These are phyloP conservation scores for Eonycteris spelaea DNA, from an alignment of 2,113 vertebrate species.

Conservation along the genomic window DNA sequence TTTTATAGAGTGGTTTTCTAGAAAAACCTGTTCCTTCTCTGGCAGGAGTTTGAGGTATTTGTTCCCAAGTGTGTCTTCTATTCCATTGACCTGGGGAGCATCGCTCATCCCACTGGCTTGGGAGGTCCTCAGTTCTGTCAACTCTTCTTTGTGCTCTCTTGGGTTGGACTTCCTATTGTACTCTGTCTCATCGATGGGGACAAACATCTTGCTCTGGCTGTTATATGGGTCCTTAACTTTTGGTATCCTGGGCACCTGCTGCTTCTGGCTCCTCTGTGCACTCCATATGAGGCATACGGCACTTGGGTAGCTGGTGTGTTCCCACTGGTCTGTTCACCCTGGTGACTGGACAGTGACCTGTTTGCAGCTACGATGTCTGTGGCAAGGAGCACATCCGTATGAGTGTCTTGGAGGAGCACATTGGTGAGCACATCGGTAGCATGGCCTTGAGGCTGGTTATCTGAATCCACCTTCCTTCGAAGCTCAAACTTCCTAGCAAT, in stretches of 20 bases:
- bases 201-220: neutral
- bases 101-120: neutral
- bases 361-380: neutral
- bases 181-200: neutral
- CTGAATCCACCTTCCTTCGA: neutral
- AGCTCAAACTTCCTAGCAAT: neutral
- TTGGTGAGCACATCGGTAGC: rapidly evolving
- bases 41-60: neutral
- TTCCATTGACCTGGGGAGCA: neutral
- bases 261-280: neutral
- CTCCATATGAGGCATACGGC: rapidly evolving
- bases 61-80: neutral
- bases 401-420: neutral
- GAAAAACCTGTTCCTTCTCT: neutral
- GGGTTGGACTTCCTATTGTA: rapidly evolving
- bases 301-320: too few species aligned
- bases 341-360: rapidly evolving
- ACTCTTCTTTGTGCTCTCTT: neutral
- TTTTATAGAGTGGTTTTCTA: neutral
- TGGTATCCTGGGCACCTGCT: neutral
- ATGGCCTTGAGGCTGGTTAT: neutral
- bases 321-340: rapidly evolving
- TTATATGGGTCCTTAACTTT: neutral
- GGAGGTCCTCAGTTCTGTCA: neutral
- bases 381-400: neutral